Evolutionary conservation across 2,888 invertebrate genomes (phyloP), one percentile per base, ranked within the genome.

Genomic region (Sarcophaga carnaria): DNA sequence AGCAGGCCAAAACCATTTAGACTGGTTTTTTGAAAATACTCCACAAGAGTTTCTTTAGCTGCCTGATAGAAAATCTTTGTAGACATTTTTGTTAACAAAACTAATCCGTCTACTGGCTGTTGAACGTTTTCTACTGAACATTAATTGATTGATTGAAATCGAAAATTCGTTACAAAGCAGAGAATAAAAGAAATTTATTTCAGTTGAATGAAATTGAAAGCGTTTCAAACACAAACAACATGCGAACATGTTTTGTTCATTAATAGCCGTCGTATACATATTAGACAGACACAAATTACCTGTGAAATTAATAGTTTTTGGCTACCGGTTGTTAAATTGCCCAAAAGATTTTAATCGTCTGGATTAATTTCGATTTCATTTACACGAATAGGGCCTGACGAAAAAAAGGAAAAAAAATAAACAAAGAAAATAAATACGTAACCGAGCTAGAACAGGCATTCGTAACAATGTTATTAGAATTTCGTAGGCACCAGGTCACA

Each of bases 11-110:
- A 93, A 8, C 92, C 93, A 85, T 92, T 92, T 14, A 92, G 89
- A n/a, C 92, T 92, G 12, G 92, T 92, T 85, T 92, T 91, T 66
- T 90, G 89, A 72, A 92, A 91, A 87, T 90, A 92, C 80, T 92
- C 92, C 10, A 90, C 90, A 8, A 90, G 78, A 4, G 93, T 92
- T 8, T 87, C 81, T n/a, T 89, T 89, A 14, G 86, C 64, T 8
- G 92, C 92, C 67, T 69, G 74, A 71, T 85, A 86, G 4, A 86
- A 80, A 60, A 74, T 22, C 25, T 75, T 76, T 22, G 70, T 69
- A 60, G 60, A 49, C 81, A 79, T 84, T 79, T 69, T 66, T 6
- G 10, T 12, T 54, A 14, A 14, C 54, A 54, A 54, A 54, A 17
- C 54, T 8, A n/a, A 14, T 25, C 25, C 12, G 37, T 37, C 8